Evolutionary conservation across 2,797 vertebrate species (phyloP), one percentile per base, ranked within the genome.

Genomic region (Darevskia nairensis): DNA sequence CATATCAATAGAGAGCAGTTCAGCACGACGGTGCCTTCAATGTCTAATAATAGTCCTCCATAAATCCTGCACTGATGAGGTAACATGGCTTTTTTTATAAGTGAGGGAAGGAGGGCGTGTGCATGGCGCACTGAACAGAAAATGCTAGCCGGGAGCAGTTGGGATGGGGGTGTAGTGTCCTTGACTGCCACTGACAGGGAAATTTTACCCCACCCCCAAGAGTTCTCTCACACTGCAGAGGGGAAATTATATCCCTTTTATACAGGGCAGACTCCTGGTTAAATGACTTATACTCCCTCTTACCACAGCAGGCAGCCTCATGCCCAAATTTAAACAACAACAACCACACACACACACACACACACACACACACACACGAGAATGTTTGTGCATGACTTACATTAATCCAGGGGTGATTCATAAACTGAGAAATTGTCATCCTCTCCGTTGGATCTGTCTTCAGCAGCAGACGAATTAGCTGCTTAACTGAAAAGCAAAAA

Each of bases 341-440:
- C n/a, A 72, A n/a, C n/a, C 15, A 66, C 59, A 41, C 39, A 41
- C 39, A 41, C 39, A 41, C 39, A 41, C 39, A 41, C 39, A 41
- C 39, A 39, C 39, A 39, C 39, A 39, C 39, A 39, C 39, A 41
- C 39, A 41, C 39, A 41, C 39, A 41, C 39, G n/a, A n/a, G 8
- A 32, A 23, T 64, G 69, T 50, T 50, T 39, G 41, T 27, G 39
- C 55, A 85, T 83, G 41, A 93, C 98, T 98, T 94, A 99, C 99
- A 6, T 98, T 99, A 95, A 99, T 99, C 99, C 99, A 99, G 55
- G 98, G 97, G 86, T 99, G 98, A 96, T 99, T 99, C 98, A 98
- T 99, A 87, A 99, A 99, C 69, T 99, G 98, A 81, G 97, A 96
- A 95, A 99, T 98, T 92, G 98, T 98, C 98, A 99, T 98, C 94